A percentile compares a stretch with the other conserved stretches of the same genome.
Evolutionary conservation across 2,888 invertebrate species (phyloP).

Genomic region (Pachymerium ferrugineum): DNA sequence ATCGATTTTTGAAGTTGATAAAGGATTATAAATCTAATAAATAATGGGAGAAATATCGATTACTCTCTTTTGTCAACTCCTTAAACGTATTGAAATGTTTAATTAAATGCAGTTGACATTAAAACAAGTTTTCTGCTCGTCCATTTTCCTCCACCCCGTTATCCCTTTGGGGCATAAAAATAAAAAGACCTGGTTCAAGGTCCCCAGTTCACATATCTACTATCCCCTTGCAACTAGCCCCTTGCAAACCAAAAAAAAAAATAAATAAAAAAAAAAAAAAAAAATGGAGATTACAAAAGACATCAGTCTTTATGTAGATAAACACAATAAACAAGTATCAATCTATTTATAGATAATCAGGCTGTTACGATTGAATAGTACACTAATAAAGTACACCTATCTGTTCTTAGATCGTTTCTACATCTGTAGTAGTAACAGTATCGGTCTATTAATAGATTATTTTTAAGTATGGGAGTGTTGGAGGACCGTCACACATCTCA

Average conservation of each 20-base stretch:
- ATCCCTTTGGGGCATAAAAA: not conserved
- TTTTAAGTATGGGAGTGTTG: no score
- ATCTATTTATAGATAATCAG: no score
- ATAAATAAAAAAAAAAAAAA: not conserved
- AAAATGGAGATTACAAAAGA: not conserved
- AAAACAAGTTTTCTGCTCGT: not conserved
- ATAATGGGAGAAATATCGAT: not conserved
- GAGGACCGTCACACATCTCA: no score
- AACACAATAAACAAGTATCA: no score
- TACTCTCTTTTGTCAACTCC: not conserved
- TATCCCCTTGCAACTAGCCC: no score
- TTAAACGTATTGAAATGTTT: not conserved
- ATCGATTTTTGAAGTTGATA: not conserved
- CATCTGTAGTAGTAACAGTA: no score
- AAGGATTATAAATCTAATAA: not conserved
- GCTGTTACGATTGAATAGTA: no score
- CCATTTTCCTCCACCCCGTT: not conserved
- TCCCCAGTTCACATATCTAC: no score
- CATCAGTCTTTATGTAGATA: not conserved
- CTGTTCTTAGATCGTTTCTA: no score
- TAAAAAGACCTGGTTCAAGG: not conserved
- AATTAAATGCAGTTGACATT: not conserved
- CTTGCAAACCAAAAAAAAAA: no score
- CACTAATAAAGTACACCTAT: no score
- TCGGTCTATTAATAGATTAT: no score